These are phyloP conservation scores for Apamea crenata DNA, from an alignment of 2,888 invertebrate genomes.

Conservation along the genomic window DNA sequence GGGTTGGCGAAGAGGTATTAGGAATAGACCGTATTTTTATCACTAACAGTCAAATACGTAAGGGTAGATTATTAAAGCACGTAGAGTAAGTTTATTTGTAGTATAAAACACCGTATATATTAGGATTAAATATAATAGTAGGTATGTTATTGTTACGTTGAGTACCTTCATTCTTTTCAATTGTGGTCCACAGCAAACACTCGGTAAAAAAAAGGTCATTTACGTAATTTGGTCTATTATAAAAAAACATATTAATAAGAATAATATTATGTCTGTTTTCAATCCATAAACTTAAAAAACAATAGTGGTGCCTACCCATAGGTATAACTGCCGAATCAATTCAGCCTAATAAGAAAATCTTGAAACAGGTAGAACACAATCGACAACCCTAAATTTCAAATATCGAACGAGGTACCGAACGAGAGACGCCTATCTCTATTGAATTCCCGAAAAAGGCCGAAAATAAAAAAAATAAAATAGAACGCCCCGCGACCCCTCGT, in stretches of 20 bases:
- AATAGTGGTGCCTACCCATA: neutral
- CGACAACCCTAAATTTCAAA: slow-evolving; percentile 83
- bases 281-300: neutral
- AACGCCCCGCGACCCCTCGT: slow-evolving; percentile 77
- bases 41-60: neutral
- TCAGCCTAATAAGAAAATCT: neutral
- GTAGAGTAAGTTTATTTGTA: neutral
- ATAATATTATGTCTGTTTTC: neutral
- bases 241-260: neutral
- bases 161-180: neutral
- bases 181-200: neutral
- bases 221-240: neutral
- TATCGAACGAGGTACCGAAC: slow-evolving; percentile 84
- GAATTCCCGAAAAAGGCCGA: slow-evolving; percentile 88
- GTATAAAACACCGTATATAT: neutral
- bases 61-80: neutral
- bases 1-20: slow-evolving; percentile 72
- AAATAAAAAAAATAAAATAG: slow-evolving; percentile 84
- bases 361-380: slow-evolving; percentile 25
- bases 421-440: slow-evolving; percentile 88
- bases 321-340: neutral
- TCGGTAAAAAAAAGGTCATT: neutral
- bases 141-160: neutral
- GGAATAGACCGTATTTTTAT: neutral
- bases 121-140: neutral